These are phyloP conservation scores for Acrocera orbiculus DNA, from an alignment of 2,888 invertebrate species.

Conservation along the genomic window DNA sequence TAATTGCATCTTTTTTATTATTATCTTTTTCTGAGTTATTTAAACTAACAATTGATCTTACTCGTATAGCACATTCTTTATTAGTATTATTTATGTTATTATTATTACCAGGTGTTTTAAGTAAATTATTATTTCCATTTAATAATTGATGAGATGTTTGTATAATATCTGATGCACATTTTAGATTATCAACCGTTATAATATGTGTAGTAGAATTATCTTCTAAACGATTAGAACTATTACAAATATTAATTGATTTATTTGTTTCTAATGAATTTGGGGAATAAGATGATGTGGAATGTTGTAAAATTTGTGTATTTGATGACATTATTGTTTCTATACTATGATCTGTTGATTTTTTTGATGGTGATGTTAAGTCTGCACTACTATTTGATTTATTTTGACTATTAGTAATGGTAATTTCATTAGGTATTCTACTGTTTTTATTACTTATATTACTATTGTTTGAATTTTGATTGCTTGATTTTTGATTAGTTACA, in stretches of 20 bases:
- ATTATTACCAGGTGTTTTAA: background rate
- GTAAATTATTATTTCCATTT: constrained; percentile 8
- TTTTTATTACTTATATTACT: constrained; percentile 4
- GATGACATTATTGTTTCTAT: constrained; percentile 22
- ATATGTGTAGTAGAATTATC: constrained; percentile 17
- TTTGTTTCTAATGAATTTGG: constrained; percentile 3
- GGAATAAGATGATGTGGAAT: constrained; percentile 13
- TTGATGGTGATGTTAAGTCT: constrained; percentile 20
- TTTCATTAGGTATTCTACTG: constrained; percentile 1
- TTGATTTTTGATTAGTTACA: background rate
- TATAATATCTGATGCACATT: constrained; percentile 24
- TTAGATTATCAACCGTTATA: constrained; percentile 27
- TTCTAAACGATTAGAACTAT: background rate
- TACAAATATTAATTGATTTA: background rate
- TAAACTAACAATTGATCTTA: constrained; percentile 11
- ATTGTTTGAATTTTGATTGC: background rate
- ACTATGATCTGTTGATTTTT: constrained; percentile 24
- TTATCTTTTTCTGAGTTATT: constrained; percentile 8
- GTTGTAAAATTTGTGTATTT: constrained; percentile 14
- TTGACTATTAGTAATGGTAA: no score
- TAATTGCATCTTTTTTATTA: background rate
- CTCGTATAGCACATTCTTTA: constrained; percentile 9
- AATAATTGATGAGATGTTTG: constrained; percentile 25
- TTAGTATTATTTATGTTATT: background rate
- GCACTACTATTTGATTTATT: constrained; percentile 10